A percentile compares a stretch with the other conserved stretches of the same genome.
These are phyloP conservation scores for Notodonta ziczac DNA, from an alignment of 2,888 invertebrate genomes.

Conservation along the genomic window DNA sequence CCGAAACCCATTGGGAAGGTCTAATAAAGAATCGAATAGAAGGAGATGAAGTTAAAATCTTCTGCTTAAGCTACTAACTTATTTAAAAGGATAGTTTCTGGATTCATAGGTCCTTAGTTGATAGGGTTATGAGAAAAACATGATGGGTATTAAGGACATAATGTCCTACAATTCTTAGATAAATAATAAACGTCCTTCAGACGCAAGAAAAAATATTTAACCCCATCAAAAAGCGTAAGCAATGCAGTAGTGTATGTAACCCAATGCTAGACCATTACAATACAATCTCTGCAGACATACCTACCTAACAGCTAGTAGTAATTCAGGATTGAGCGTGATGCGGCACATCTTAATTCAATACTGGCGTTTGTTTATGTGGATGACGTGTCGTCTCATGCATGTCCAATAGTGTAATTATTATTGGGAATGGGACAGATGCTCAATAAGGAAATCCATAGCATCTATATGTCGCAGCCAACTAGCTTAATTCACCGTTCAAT, in stretches of 20 bases:
- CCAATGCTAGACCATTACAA: background rate
- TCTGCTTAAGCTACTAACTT: constrained; percentile 9
- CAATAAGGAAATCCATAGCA: no score
- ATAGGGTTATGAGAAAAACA: no score
- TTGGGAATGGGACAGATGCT: no score
- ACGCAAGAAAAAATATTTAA: no score
- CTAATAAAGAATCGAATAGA: constrained; percentile 21
- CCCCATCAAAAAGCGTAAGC: background rate
- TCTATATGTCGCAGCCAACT: no score
- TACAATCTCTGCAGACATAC: constrained; percentile 4
- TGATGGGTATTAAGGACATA: no score
- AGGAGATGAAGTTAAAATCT: constrained; percentile 13
- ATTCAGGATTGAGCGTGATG: constrained; percentile 1
- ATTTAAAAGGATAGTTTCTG: background rate
- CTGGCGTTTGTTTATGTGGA: background rate
- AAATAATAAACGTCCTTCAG: no score
- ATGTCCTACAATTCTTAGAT: no score
- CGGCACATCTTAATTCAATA: background rate
- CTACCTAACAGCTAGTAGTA: constrained; percentile 1
- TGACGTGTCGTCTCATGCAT: background rate
- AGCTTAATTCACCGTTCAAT: no score
- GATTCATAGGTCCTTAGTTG: background rate
- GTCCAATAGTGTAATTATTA: background rate
- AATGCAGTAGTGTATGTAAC: background rate
- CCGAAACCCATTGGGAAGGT: constrained; percentile 19